Conservation (phyloP, 2,797 vertebrate genomes). For the Triplophysa bombifrons region DNA sequence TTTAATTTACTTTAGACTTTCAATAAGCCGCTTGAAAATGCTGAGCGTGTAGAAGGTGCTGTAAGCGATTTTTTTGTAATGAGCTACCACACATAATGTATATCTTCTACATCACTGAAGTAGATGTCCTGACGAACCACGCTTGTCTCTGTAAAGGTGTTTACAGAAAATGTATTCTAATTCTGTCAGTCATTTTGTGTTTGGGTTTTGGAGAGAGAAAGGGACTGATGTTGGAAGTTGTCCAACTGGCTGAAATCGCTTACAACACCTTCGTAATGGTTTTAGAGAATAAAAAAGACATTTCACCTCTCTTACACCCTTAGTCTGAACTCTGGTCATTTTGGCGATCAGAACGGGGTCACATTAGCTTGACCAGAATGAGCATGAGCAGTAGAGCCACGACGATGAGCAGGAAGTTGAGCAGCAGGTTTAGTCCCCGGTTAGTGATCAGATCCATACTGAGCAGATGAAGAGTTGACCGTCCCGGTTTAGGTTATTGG, state of each 20-base stretch:
- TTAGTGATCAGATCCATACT: slow-evolving; percentile 78
- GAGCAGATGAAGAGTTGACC: neutral
- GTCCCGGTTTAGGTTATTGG: neutral
- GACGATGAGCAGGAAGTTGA: slow-evolving; percentile 81
- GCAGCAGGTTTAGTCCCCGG: slow-evolving; percentile 77
- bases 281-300: neutral
- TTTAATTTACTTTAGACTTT: neutral
- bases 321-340: neutral
- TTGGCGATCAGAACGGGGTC: slow-evolving; percentile 46
- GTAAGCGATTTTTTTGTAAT: neutral
- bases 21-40: neutral
- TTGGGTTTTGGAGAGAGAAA: neutral
- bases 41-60: neutral
- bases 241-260: neutral
- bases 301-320: neutral
- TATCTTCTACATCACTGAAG: neutral
- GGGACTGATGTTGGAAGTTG: neutral
- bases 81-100: neutral
- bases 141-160: neutral
- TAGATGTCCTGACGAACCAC: neutral
- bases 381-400: slow-evolving; percentile 77
- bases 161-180: no score
- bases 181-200: neutral
- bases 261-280: neutral
- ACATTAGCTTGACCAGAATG: slow-evolving; percentile 80